Base-by-base conservation (phyloP, 2,888 invertebrate species). In the Myopa testacea region DNA sequence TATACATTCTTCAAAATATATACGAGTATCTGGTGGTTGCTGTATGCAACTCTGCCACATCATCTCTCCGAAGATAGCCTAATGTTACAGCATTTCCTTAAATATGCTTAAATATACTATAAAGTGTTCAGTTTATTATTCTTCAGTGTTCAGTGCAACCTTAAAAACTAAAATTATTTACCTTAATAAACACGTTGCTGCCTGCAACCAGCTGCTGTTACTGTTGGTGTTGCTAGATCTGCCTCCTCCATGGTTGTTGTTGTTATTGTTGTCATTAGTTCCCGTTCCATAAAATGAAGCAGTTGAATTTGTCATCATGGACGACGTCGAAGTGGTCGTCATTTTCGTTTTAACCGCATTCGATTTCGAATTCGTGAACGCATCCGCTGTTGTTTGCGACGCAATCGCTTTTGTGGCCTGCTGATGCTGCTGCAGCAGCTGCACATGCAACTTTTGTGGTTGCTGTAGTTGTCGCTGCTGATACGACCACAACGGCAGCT, bases 381-480 rank as follows among this genome's bases (percentile, higher is more conserved):
- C 68, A 4, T 34, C 40, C 10, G 34, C 60, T 68, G 70, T 58
- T 40, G 77, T 73, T 78, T 81, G 81, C 72, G 81, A 80, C 67
- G 80, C 82, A 77, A 82, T 82, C 19, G 81, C 82, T 77, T 82
- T 81, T 45, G 82, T 79, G 72, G 82, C 81, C 55, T 78, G 79
- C 76, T 80, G 83, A 37, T 82, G 83, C 69, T 83, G 83, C 70
- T 83, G 84, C 73, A 82, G 79, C 81, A 82, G 81, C 58, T 82
- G 82, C 76, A 84, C 81, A 74, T 84, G 83, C 83, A 83, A 70
- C 69, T 80, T 83, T 78, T 83, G 82, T 14, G 83, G 83, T 78
- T 84, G 82, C 79, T 82, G 81, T 80, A 83, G 77, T 79, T 83
- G 81, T 73, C 81, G 80, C 65, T 84, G 81, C 76, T 83, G 83